Percentiles rank a stretch among this genome's conserved stretches.
phyloP scores from a whole-genome alignment of 2,113 vertebrate species.

The Myiozetetes cayanensis region DNA sequence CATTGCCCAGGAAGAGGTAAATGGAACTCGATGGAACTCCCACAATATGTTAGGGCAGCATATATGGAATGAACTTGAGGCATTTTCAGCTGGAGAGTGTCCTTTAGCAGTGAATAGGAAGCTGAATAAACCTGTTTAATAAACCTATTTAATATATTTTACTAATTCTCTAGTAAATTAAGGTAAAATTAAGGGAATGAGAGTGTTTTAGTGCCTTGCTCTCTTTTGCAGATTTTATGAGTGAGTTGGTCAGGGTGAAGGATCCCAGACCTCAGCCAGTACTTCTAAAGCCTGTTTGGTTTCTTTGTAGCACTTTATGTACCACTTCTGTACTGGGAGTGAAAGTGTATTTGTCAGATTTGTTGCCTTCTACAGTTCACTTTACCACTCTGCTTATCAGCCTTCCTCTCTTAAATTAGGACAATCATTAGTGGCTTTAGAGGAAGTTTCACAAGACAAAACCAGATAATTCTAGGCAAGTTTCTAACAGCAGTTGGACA shows the following conservation, averaged over 20 bases:
- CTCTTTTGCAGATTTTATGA: not conserved
- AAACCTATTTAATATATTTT: not conserved
- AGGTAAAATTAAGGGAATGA: not conserved
- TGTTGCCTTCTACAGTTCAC: not conserved
- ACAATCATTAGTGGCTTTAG: not conserved
- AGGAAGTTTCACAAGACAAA: not conserved
- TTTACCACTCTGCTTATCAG: not conserved
- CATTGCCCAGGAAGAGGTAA: conserved; percentile 87
- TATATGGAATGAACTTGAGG: not conserved
- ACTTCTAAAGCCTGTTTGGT: not conserved
- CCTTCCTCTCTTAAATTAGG: not conserved
- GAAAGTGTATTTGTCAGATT: not conserved
- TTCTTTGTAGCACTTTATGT: not conserved
- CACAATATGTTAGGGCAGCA: not conserved
- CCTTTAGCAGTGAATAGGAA: not conserved
- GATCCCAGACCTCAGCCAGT: not conserved
- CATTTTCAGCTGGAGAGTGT: not conserved
- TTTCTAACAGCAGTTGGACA: not conserved
- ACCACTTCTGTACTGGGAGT: not conserved
- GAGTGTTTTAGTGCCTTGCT: not conserved
- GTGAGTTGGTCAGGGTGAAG: not conserved
- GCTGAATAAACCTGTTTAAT: not conserved
- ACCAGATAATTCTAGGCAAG: not conserved
- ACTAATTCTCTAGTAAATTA: not conserved
- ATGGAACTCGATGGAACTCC: not conserved